Base-by-base conservation (phyloP, 1,140 invertebrate genomes). In the Pachyrhynchus sulphureomaculatus region DNA sequence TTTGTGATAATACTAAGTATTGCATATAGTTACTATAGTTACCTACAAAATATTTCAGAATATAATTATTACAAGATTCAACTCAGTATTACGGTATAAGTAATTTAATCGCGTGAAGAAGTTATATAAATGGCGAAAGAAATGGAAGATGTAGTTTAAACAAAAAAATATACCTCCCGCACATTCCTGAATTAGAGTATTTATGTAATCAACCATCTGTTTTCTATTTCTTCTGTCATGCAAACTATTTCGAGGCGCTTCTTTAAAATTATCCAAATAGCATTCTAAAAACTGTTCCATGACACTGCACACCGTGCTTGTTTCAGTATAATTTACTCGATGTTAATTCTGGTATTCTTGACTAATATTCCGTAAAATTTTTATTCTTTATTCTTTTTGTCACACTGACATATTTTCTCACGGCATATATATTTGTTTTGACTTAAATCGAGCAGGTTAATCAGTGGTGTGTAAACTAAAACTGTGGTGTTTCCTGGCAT, bases 231-330 rank as follows among this genome's bases (percentile, higher is more conserved):
- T 79, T 42, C 85, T 78, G 9, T 83, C 82, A 24, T 84, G 82
- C 13, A 88, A 75, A 70, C 80, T 82, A 70, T 85, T 84, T 20
- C 86, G 78, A 37, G 87, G 82, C 70, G 87, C 75, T 62, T 83
- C 79, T 29, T 79, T 72, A 67, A 89, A 88, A 26, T 81, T 80
- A 53, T 88, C 86, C 66, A 89, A 87, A 73, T 87, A 88, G 72
- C 80, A 84, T 52, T 87, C 82, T 71, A 89, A 83, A 48, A 87
- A 78, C 33, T 83, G 78, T 74, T 88, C 86, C 87, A 88, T 88
- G 9, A 37, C 44, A 59, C 18, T 58, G 33, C 9, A 36, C 45
- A 21, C 42, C 1, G 4, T 45, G 1, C 3, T 37, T 37, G 13
- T 18, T 13, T 15, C 6, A 37, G n/a, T 37, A 37, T 10, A 37